These are phyloP conservation scores for Halisarca cf. caerulea DNA, from an alignment of 37 sponge, comb jelly and placozoan genomes.

Conservation along the genomic window DNA sequence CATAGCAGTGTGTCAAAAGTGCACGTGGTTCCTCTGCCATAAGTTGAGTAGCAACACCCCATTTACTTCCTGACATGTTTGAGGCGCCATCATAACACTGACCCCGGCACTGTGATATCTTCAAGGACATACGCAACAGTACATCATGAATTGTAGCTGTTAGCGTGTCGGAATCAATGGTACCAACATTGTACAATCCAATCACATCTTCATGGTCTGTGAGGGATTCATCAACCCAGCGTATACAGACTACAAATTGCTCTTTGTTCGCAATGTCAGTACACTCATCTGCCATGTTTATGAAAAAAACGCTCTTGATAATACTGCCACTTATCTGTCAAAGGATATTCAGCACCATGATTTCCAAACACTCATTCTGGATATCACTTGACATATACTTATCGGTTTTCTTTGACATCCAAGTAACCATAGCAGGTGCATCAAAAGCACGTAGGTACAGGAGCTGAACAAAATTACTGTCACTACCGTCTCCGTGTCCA, in stretches of 20 bases:
- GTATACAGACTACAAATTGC: constrained; percentile 29
- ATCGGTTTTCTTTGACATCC: constrained; percentile 24
- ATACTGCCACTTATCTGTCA: neutral
- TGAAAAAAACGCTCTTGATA: neutral
- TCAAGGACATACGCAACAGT: neutral
- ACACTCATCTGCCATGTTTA: constrained; percentile 20
- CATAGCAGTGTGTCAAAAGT: too few relatives aligned
- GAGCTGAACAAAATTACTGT: constrained; percentile 20
- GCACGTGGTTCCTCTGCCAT: too few relatives aligned
- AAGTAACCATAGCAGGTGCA: neutral
- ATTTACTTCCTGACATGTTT: too few relatives aligned
- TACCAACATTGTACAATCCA: constrained; percentile 19
- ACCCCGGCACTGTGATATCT: too few relatives aligned
- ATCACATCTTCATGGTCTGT: constrained; percentile 28
- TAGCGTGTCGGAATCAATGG: constrained; percentile 6
- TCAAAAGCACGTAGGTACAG: constrained; percentile 17
- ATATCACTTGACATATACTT: constrained; percentile 39
- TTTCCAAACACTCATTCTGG: neutral
- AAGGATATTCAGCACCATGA: neutral
- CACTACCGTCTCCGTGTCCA: constrained; percentile 26
- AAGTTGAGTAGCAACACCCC: too few relatives aligned
- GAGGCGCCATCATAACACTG: too few relatives aligned
- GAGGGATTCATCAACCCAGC: constrained; percentile 1
- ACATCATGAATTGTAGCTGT: neutral
- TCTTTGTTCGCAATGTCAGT: constrained; percentile 15